Evolutionary conservation across 2,113 vertebrate genomes (phyloP).

Genomic region (Macquaria ambigua): DNA sequence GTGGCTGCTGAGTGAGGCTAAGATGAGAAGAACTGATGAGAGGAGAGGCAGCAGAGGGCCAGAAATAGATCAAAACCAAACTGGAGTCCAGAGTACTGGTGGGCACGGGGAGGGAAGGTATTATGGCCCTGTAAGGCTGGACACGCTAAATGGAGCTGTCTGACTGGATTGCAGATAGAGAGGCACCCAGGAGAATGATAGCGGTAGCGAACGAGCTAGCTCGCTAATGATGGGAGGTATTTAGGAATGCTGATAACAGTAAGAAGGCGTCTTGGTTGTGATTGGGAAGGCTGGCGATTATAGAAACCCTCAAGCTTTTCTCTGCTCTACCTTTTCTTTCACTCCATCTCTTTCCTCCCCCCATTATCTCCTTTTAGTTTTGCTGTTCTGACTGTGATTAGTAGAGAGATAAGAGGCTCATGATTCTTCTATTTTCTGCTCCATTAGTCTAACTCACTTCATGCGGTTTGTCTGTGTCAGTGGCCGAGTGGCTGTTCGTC

Average conservation of each 20-base stretch:
- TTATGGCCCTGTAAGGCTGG: constrained; percentile 58
- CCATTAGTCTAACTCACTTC: constrained; percentile 73
- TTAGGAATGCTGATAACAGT: constrained; percentile 67
- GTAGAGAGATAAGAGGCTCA: constrained; percentile 64
- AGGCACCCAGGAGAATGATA: constrained; percentile 39
- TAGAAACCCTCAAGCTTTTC: constrained; percentile 52
- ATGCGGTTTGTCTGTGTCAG: constrained; percentile 46
- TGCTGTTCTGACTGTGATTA: constrained; percentile 70
- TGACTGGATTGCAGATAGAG: constrained; percentile 60
- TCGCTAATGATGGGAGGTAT: constrained; percentile 60
- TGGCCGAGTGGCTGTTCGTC: constrained; percentile 40
- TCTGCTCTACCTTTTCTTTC: constrained; percentile 39
- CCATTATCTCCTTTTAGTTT: constrained; percentile 53
- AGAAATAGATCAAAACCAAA: constrained; percentile 78
- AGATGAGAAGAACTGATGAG: constrained; percentile 74
- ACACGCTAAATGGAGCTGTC: constrained; percentile 66
- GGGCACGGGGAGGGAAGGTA: constrained; percentile 54
- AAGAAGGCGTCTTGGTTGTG: constrained; percentile 53
- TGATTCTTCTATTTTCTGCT: constrained; percentile 79
- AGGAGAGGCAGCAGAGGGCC: constrained; percentile 61
- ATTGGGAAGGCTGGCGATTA: constrained; percentile 62
- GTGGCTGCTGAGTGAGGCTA: constrained; percentile 36
- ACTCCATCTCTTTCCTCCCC: constrained; percentile 26
- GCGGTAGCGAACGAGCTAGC: constrained; percentile 24
- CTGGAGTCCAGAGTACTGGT: constrained; percentile 49